A percentile compares a stretch with the other conserved stretches of the same genome.
These are phyloP conservation scores for Aelia acuminata DNA, from an alignment of 2,888 invertebrate genomes.

Conservation along the genomic window DNA sequence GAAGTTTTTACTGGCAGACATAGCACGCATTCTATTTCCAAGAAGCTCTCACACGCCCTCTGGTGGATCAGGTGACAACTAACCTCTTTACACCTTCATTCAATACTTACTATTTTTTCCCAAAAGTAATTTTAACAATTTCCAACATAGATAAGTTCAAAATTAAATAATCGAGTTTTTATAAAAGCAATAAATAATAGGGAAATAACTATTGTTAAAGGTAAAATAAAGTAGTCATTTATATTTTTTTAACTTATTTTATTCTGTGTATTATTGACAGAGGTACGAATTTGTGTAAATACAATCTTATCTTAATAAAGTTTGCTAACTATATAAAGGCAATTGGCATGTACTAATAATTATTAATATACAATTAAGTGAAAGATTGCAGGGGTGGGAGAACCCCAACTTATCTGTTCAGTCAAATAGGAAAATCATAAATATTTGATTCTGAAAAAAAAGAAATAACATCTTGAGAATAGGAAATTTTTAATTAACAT, in stretches of 20 bases:
- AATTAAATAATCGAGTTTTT: not conserved
- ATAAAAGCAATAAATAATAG: not conserved
- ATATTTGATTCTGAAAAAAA: slow-evolving; percentile 58
- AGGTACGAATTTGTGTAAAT: slow-evolving; percentile 66
- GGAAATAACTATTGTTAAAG: not conserved
- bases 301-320: slow-evolving; percentile 64
- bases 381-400: slow-evolving; percentile 23
- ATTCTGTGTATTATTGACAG: slow-evolving; percentile 65
- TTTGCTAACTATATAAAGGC: slow-evolving; percentile 66
- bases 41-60: slow-evolving; percentile 56
- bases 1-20: slow-evolving; percentile 52
- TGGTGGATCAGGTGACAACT: slow-evolving; percentile 55
- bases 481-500: slow-evolving; percentile 36
- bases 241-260: slow-evolving; percentile 61
- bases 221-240: slow-evolving; percentile 27
- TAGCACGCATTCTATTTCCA: slow-evolving; percentile 59
- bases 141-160: too few species aligned
- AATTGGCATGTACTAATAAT: slow-evolving; percentile 65
- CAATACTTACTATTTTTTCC: too few species aligned
- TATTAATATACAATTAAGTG: slow-evolving; percentile 60
- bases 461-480: not conserved
- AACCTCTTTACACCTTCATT: not conserved
- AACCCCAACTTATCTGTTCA: slow-evolving; percentile 49
- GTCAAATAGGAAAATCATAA: slow-evolving; percentile 57
- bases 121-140: not conserved